phyloP scores from a whole-genome alignment of 2,113 vertebrate species.

The Muntiacus muntjak region DNA sequence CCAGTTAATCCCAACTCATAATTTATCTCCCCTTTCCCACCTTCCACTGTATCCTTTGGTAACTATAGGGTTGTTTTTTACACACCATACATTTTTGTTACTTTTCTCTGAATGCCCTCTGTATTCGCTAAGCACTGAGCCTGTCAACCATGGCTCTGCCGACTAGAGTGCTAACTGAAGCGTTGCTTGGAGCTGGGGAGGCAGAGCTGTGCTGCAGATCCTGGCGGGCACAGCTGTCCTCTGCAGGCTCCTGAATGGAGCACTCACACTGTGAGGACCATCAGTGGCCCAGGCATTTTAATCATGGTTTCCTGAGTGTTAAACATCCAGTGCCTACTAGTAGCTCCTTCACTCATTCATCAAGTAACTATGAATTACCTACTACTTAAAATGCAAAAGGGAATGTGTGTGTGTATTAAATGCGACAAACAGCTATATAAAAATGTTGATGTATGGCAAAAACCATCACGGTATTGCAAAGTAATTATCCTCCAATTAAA shows the following conservation, averaged over 20 bases:
- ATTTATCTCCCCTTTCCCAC: neutral
- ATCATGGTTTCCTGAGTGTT: neutral
- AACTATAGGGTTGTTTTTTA: neutral
- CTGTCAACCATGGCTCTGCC: neutral
- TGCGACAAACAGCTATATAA: neutral
- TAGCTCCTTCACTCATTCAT: neutral
- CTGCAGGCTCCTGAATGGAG: neutral
- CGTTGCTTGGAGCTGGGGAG: neutral
- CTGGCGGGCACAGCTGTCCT: neutral
- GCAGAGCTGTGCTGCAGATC: neutral
- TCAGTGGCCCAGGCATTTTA: neutral
- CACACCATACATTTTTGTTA: neutral
- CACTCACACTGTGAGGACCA: neutral
- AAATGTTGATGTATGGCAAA: neutral
- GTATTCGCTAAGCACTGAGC: neutral
- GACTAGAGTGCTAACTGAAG: neutral
- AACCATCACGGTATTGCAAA: neutral
- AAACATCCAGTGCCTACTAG: neutral
- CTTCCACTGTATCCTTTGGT: neutral
- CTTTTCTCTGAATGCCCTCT: neutral
- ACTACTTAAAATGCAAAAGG: neutral
- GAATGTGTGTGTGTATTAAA: neutral
- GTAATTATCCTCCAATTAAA: neutral
- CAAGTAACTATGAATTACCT: neutral
- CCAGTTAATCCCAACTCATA: accelerated